Percentiles rank a stretch among this genome's conserved stretches.
These are phyloP conservation scores for Pseudochirops cupreus DNA, from an alignment of 2,797 vertebrate genomes.

Conservation along the genomic window DNA sequence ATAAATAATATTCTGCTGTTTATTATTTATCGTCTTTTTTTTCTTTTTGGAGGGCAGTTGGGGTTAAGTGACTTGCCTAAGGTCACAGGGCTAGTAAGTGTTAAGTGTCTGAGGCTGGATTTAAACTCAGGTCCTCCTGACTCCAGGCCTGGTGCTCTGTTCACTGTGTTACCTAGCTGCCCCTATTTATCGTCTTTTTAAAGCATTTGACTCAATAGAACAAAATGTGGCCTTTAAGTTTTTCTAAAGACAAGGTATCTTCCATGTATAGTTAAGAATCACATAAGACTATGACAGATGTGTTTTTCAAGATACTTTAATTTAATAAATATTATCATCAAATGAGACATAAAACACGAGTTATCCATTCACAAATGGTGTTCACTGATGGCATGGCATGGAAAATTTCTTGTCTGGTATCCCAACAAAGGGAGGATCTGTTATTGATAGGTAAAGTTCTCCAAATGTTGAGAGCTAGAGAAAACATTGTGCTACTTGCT, in stretches of 20 bases:
- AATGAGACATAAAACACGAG: neutral
- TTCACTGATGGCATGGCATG: neutral
- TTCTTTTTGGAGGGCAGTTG: no score
- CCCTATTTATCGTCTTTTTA: neutral
- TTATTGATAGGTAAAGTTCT: neutral
- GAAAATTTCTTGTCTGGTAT: neutral
- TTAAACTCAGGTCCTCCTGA: no score
- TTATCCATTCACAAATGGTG: neutral
- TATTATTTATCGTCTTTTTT: neutral
- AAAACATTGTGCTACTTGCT: neutral
- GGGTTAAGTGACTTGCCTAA: no score
- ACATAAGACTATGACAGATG: neutral
- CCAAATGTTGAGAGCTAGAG: neutral
- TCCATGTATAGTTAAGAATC: neutral
- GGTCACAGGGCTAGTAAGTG: no score
- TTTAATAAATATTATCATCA: neutral
- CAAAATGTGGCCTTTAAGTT: neutral
- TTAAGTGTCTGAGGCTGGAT: no score
- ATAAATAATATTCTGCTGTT: neutral
- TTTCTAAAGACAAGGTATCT: neutral
- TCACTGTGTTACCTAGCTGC: no score
- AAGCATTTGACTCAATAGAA: neutral
- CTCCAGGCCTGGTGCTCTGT: no score
- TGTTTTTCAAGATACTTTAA: neutral
- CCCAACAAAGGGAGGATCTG: neutral